Percentiles rank a stretch among this genome's conserved stretches.
phyloP scores from a whole-genome alignment of 2,888 invertebrate species.

The Diplolepis rosae region DNA sequence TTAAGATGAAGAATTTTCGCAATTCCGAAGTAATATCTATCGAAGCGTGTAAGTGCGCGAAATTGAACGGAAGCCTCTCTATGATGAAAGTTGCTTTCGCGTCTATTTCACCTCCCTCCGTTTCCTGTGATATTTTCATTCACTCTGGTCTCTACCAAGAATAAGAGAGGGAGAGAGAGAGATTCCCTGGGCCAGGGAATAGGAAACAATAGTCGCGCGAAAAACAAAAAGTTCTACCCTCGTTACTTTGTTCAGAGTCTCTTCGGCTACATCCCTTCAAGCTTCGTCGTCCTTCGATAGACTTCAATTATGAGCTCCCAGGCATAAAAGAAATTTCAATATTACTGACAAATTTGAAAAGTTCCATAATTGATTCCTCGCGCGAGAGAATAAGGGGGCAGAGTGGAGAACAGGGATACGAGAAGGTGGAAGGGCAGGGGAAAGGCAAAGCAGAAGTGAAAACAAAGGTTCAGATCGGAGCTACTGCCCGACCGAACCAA shows the following conservation, averaged over 20 bases:
- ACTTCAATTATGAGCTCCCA: slow-evolving; percentile 71
- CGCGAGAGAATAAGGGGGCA: slow-evolving; percentile 47
- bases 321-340: slow-evolving; percentile 73
- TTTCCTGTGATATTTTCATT: slow-evolving; percentile 50
- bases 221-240: slow-evolving; percentile 69
- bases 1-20: slow-evolving; percentile 31
- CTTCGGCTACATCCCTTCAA: slow-evolving; percentile 54
- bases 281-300: slow-evolving; percentile 64
- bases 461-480: slow-evolving; percentile 58
- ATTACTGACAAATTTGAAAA: slow-evolving; percentile 74
- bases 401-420: slow-evolving; percentile 27
- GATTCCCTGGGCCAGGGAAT: slow-evolving; percentile 59
- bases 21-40: slow-evolving; percentile 40
- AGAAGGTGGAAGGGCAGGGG: slow-evolving; percentile 30
- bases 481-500: slow-evolving; percentile 59
- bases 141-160: slow-evolving; percentile 31
- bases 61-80: slow-evolving; percentile 67
- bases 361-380: slow-evolving; percentile 72
- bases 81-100: slow-evolving; percentile 50
- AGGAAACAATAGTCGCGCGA: slow-evolving; percentile 69
- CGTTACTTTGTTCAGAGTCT: slow-evolving; percentile 45
- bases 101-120: slow-evolving; percentile 43
- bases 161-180: slow-evolving; percentile 43
- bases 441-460: slow-evolving; percentile 57
- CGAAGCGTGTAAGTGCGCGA: slow-evolving; percentile 52